Evolutionary conservation across 2,888 invertebrate genomes (phyloP), one percentile per base, ranked within the genome.

Genomic region (Cloeon dipterum): DNA sequence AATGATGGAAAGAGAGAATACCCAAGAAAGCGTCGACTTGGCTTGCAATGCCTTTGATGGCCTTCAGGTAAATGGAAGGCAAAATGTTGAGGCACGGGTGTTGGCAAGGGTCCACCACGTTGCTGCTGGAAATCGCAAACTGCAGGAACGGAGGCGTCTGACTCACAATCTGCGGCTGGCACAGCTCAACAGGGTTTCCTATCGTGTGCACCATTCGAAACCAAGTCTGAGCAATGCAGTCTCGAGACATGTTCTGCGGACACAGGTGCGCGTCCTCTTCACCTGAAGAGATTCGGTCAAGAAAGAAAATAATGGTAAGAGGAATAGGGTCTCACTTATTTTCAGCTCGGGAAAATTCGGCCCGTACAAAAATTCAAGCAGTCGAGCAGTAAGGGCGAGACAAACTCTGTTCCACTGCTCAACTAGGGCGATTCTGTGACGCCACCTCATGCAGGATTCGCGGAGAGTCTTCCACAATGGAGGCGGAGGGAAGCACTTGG

Each of bases 341-440:
- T 81, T 81, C 47, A 82, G 59, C 47, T 72, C 74, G 0, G 82
- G 81, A 61, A 81, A 83, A 40, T 67, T 61, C 5, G 82, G 72
- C 0, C 89, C 91, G 58, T 89, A 91, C 70, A 89, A 82, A 51
- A 88, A 81, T 43, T 70, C 65, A 16, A 93, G 61, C 35, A 93
- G 64, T 32, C 78, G 64, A 2, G 85, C 76, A 0, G 91, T 91
- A 40, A 94, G 65, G 2, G 82, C 79, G 35, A 89, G 65, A 55
- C 88, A 91, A 21, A 89, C 83, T 42, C 88, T 70, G 58, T 88
- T 82, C 93, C 93, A 93, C 52, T 94, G 93, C 53, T 85, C 82
- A 19, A 93, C 73, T 5, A 96, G 66, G 23, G 89, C 85, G 41
- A 85, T 70, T 41, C 93, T 74, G 62, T 96, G 94, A 10, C 94